phyloP scores from a whole-genome alignment of 2,797 vertebrate genomes.

The Yasuhikotakia modesta region DNA sequence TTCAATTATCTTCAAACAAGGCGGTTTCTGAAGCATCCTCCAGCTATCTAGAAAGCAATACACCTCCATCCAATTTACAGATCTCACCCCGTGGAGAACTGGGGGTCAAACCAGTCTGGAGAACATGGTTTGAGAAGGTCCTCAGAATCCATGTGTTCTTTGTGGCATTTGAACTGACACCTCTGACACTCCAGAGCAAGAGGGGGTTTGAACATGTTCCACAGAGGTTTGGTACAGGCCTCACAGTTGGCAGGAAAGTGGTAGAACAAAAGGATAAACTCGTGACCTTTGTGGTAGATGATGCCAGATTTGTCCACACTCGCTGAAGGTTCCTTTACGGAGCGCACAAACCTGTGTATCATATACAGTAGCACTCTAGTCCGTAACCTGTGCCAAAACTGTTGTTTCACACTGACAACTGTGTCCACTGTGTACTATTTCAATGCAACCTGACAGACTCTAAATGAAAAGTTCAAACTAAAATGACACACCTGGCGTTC shows the following conservation, averaged over 20 bases:
- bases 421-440: no score
- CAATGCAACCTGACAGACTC: no score
- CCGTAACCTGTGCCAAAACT: conserved; percentile 38
- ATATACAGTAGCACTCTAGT: conserved; percentile 60
- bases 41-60: neutral
- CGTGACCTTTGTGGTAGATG: conserved; percentile 87
- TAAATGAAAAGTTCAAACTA: no score
- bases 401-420: no score
- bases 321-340: conserved; percentile 48
- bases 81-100: conserved; percentile 51
- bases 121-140: conserved; percentile 81
- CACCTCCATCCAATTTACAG: conserved; percentile 20
- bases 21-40: neutral
- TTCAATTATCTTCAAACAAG: neutral
- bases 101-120: conserved; percentile 41
- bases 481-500: neutral
- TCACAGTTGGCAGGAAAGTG: conserved; percentile 88
- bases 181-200: conserved; percentile 84
- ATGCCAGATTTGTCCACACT: conserved; percentile 82
- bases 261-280: conserved; percentile 86
- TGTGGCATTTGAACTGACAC: conserved; percentile 88
- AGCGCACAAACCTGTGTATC: conserved; percentile 58
- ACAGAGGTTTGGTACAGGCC: conserved; percentile 85
- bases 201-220: conserved; percentile 88
- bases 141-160: conserved; percentile 86